Base-by-base conservation (phyloP, 2,888 invertebrate genomes). In the Drosophila paramelanica region DNA sequence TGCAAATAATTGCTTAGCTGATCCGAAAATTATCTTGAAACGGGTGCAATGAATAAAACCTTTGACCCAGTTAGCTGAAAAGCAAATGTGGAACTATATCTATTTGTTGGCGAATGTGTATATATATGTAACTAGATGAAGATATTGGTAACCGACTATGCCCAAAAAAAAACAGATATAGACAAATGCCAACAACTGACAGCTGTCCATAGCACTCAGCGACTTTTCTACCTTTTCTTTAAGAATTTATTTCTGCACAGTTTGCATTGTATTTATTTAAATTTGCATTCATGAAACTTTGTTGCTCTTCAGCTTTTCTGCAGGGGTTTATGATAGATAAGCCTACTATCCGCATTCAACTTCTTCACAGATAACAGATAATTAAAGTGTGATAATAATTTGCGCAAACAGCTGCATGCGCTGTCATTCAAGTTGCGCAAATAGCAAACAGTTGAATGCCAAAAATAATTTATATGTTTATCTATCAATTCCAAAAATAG, bases 1-100 rank as follows among this genome's bases (percentile, higher is more conserved):
- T 56, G 61, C 72, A 75, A 77, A 77, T 78, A 77, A 78, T 82
- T 70, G 69, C 33, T 56, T 77, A 84, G 72, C 72, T 69, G 68
- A 66, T 67, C 41, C 50, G 27, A 43, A 64, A 69, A 52, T 56
- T 67, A 72, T 72, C 72, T 80, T 84, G 81, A 47, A 79, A 79
- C 81, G 87, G 84, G 61, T 81, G 79, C 45, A 27, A 10, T 14
- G 36, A 3, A 25, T 3, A n/a, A 36, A 55, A 39, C 52, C 43
- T 57, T 55, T 74, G 67, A 31, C 76, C 75, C 59, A 75, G 27
- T 70, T 74, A 61, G 57, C 42, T 20, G 31, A 14, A 38, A 47
- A 17, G 20, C 31, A 39, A 55, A 17, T 27, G 3, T 58, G 11
- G 5, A 20, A 31, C 11, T 57, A 11, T 20, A 7, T 13, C 6